Evolutionary conservation across 2,797 vertebrate genomes (phyloP), one percentile per base, ranked within the genome.

Genomic region (Argyrosomus regius): DNA sequence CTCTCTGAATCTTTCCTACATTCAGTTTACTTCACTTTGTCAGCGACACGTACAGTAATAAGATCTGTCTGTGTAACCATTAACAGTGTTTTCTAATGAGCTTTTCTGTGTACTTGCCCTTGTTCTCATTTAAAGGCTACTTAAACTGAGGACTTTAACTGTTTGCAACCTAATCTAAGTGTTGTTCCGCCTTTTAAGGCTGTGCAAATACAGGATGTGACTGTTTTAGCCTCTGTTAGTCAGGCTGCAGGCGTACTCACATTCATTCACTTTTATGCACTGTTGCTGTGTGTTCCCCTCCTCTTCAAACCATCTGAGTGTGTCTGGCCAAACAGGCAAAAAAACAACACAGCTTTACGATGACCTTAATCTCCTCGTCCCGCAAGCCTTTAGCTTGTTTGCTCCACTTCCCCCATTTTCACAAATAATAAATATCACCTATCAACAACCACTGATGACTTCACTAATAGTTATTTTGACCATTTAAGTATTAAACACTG

Each of bases 361-460:
- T 89, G 85, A 89, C 87, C 85, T 83, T 75, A 87, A 87, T 85
- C 82, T 80, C 52, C 66, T 53, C 20, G 54, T 14, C 24, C 65
- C 50, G 63, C 28, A 63, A 50, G 62, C 65, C 39, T 45, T 74
- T 64, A 14, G 20, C 24, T 59, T 46, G 13, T 66, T 61, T 70
- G 31, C 61, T 71, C 75, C 18, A 61, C 45, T 79, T 66, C 46
- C n/a, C 63, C 31, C 22, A 3, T 61, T 70, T 22, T 28, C 28
- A 9, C 3, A 2, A 26, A 11, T 71, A 22, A 67, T 60, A 52
- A 31, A n/a, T 60, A 16, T 54, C 45, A 52, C 11, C 48, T 49
- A 11, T 53, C 26, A 54, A n/a, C 3, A 7, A 39, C 65, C 26
- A 64, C 28, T 63, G 5, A 65, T 9, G 17, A 60, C 17, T 28